phyloP scores from a whole-genome alignment of 1,140 invertebrate genomes.

The Cherax destructor region DNA sequence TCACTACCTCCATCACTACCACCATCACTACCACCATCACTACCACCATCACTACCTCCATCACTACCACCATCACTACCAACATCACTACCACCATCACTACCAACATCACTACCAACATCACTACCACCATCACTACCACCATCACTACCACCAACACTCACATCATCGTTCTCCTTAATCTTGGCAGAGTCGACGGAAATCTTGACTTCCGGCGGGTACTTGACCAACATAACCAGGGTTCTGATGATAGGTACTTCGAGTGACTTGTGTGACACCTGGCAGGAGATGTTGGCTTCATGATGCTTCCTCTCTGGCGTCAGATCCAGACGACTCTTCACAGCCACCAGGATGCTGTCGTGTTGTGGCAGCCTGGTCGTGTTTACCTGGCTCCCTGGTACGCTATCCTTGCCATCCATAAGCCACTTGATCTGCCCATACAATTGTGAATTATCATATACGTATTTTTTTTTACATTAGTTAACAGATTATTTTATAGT shows the following conservation, averaged over 20 bases:
- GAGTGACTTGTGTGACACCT: constrained; percentile 55
- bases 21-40: too few species aligned
- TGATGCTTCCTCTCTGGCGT: constrained; percentile 66
- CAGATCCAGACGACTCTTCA: constrained; percentile 64
- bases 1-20: too few species aligned
- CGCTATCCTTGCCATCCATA: constrained; percentile 57
- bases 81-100: too few species aligned
- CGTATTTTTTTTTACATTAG: too few species aligned
- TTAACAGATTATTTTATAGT: too few species aligned
- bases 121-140: too few species aligned
- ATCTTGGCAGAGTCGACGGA: constrained; percentile 68
- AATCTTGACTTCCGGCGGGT: constrained; percentile 62
- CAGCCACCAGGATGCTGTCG: constrained; percentile 62
- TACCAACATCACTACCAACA: too few species aligned
- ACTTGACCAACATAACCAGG: constrained; percentile 68
- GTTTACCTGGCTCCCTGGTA: constrained; percentile 30
- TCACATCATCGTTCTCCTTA: constrained; percentile 70
- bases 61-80: too few species aligned
- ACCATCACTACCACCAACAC: neutral
- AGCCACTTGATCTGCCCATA: constrained; percentile 57
- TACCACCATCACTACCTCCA: too few species aligned
- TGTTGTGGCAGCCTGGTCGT: constrained; percentile 39
- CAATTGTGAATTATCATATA: too few species aligned
- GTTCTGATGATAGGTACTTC: constrained; percentile 59
- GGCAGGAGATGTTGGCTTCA: constrained; percentile 67